Evolutionary conservation across 2,888 invertebrate genomes (phyloP), one percentile per base, ranked within the genome.

Genomic region (Caenorhabditis sp.): DNA sequence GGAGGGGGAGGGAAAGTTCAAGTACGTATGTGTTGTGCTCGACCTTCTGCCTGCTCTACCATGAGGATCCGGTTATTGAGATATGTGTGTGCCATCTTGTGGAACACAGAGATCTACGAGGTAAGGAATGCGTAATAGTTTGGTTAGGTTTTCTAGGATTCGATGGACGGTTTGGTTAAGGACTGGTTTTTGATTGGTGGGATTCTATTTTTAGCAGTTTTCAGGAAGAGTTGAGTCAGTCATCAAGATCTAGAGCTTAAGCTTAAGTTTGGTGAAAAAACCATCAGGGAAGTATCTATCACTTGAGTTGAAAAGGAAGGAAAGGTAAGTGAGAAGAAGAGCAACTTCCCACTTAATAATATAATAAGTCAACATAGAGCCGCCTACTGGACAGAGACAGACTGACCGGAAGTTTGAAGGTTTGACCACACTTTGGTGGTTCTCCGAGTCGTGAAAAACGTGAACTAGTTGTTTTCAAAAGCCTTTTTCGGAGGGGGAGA

Each of bases 371-470:
- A n/a, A n/a, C n/a, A n/a, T n/a, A n/a, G n/a, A n/a, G n/a, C n/a
- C n/a, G n/a, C n/a, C n/a, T n/a, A n/a, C n/a, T n/a, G n/a, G n/a
- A n/a, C n/a, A n/a, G n/a, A n/a, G n/a, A n/a, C n/a, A n/a, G 6
- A 13, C 11, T 55, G 70, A 71, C 70, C 70, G 70, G 70, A 71
- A 71, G 70, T 71, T 61, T 50, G n/a, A 1, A 13, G n/a, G 28
- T 28, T 28, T 64, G 56, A 64, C 56, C 64, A 62, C 40, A 71
- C 20, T 70, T 61, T 47, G n/a, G n/a, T n/a, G n/a, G n/a, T 60
- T 22, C 3, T 69, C 58, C 35, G 47, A 15, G 40, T 15, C 11
- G 15, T 15, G 13, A 64, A 72, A 64, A 72, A 72, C 64, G 72
- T 72, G 72, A 72, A 72, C 53, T 47, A 60, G 61, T 70, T 37